Base-by-base conservation (phyloP, 1,140 invertebrate species). In the Oedothorax gibbosus region DNA sequence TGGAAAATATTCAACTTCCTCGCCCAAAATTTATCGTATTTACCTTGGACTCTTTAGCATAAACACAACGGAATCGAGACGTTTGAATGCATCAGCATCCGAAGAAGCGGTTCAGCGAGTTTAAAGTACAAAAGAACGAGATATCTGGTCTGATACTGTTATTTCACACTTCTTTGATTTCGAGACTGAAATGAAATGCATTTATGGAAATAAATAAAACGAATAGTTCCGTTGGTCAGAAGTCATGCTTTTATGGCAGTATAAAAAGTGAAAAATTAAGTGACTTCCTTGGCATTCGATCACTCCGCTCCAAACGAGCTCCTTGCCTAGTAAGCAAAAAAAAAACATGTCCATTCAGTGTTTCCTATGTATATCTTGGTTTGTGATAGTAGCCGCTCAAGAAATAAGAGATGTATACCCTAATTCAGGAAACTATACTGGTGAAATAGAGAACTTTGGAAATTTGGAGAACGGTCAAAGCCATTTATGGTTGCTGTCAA, bases 141-240 rank as follows among this genome's bases (percentile, higher is more conserved):
- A 68, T 49, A 84, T 66, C 56, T 66, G 72, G 71, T 66, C 68
- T 75, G 71, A 66, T 76, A 75, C 81, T 49, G 60, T 76, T 84
- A 84, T 84, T 84, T 84, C 81, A 84, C 81, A 84, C 68, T 64
- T 68, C 71, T 84, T 66, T 84, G 81, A 50, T 82, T 69, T 71
- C 49, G 80, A 82, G 62, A 76, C 57, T 35, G 35, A 68, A 56
- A 18, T 81, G 78, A 76, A 84, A 35, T 62, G 49, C 66, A 82
- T 62, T 49, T 69, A 71, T 81, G 53, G n/a, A 51, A 53, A 82
- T 65, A 82, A 82, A 62, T 57, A 53, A 9, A 64, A 72, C 20
- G 51, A 73, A 15, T 11, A 64, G 6, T 71, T 71, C 35, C 21
- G 72, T 18, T 71, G 62, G n/a, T 73, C 60, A 53, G 81, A 84